Base-by-base conservation (phyloP, 2,797 vertebrate genomes). In the Lagorchestes hirsutus region DNA sequence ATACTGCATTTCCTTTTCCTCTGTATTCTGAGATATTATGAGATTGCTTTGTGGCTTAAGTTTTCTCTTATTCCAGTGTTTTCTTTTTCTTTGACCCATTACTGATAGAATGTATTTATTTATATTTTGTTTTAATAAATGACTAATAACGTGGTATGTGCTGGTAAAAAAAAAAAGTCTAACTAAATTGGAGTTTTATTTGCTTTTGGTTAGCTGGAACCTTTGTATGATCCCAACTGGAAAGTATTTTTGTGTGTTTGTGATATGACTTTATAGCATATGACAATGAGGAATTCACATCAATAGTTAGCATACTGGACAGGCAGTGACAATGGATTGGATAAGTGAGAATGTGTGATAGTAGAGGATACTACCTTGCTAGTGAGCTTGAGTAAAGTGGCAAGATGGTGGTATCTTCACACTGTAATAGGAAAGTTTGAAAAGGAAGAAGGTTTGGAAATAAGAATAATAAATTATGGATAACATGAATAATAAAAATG, bases 1-100 rank as follows among this genome's bases (percentile, higher is more conserved):
- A 52, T 74, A 67, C 82, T 94, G 90, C 92, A 93, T 90, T 92
- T 54, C 52, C 91, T 56, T 55, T 97, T 27, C 27, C 31, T 95
- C 96, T 97, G 91, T 93, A 93, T 96, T 95, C 74, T 95, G 55
- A n/a, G 95, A 62, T 91, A 95, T 87, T 96, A 95, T 97, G 56
- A 97, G 95, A 97, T 67, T 28, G 1, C 50, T 92, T 67, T 90
- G 52, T 93, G 59, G 50, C 31, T 82, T 82, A 40, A 96, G 57
- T 90, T 93, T 95, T 93, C 87, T 96, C 95, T 34, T 97, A 31
- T 82, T 92, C 40, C 29, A 54, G 29, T 59, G 3, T 2, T 96
- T 97, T 96, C n/a, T 97, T 96, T 54, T 55, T 55, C 31, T 55
- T 67, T 93, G 54, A 94, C 27, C 34, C 34, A 91, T 34, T 55